Percentiles rank a stretch among this genome's conserved stretches.
phyloP scores from a whole-genome alignment of 2,113 vertebrate species.

The Muscicapa adusta region DNA sequence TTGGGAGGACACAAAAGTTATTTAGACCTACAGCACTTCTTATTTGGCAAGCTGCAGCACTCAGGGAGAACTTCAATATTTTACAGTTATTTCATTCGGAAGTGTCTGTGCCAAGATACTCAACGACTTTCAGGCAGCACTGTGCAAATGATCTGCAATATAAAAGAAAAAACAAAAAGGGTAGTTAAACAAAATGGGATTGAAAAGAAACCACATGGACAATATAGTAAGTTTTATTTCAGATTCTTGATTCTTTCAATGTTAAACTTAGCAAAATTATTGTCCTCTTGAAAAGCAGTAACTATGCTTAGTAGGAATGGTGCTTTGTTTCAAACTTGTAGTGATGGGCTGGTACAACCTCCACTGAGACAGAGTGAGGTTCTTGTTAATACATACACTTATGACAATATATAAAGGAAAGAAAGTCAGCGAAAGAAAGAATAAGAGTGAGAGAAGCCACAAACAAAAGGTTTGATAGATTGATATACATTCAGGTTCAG shows the following conservation, averaged over 20 bases:
- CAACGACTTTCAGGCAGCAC: not conserved
- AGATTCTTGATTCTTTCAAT: not conserved
- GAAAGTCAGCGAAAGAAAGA: not conserved
- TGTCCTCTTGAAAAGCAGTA: not conserved
- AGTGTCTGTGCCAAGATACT: not conserved
- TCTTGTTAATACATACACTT: not conserved
- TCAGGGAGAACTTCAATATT: not conserved
- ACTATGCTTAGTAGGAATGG: not conserved
- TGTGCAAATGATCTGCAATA: not conserved
- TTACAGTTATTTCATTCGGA: not conserved
- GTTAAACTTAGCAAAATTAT: not conserved
- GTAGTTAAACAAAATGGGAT: not conserved
- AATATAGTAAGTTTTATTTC: not conserved
- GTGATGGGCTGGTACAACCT: not conserved
- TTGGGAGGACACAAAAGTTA: not conserved
- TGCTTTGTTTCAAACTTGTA: not conserved
- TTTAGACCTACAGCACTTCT: not conserved
- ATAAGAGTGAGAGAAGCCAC: not conserved
- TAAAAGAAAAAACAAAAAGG: not conserved
- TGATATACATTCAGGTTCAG: not conserved
- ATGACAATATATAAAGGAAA: not conserved
- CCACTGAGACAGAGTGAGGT: not conserved
- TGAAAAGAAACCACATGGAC: not conserved
- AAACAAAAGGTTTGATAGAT: not conserved
- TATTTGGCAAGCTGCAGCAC: not conserved